These are phyloP conservation scores for Hippolais icterina DNA, from an alignment of 2,113 vertebrate species.

Conservation along the genomic window DNA sequence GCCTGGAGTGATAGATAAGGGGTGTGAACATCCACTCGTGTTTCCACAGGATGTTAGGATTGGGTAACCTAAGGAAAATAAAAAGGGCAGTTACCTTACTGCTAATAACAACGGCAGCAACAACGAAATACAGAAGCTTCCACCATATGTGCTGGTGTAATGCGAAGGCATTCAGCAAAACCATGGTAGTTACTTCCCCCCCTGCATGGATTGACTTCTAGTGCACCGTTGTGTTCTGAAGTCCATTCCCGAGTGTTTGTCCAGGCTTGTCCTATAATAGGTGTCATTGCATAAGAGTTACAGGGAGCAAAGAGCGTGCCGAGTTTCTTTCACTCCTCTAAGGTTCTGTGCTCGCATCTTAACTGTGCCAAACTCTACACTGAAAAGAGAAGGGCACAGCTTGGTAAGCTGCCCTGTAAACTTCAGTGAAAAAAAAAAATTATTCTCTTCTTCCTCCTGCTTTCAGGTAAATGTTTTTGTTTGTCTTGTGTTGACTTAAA, in stretches of 20 bases:
- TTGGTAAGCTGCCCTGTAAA: neutral
- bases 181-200: neutral
- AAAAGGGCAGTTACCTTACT: neutral
- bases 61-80: neutral
- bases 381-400: neutral
- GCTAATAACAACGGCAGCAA: neutral
- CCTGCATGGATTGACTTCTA: neutral
- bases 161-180: neutral
- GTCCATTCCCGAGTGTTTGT: constrained; percentile 27
- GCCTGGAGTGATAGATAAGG: neutral
- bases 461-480: neutral
- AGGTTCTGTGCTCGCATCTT: neutral
- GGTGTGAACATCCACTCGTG: neutral
- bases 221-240: neutral
- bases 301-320: neutral
- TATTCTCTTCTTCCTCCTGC: neutral
- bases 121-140: neutral
- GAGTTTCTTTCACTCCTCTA: neutral
- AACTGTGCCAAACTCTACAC: neutral
- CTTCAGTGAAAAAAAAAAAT: neutral
- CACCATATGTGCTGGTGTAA: neutral
- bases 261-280: constrained; percentile 13
- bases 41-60: neutral
- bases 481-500: neutral
- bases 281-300: constrained; percentile 1